Evolutionary conservation across 2,888 invertebrate species (phyloP).

Genomic region (Orthosia gracilis): DNA sequence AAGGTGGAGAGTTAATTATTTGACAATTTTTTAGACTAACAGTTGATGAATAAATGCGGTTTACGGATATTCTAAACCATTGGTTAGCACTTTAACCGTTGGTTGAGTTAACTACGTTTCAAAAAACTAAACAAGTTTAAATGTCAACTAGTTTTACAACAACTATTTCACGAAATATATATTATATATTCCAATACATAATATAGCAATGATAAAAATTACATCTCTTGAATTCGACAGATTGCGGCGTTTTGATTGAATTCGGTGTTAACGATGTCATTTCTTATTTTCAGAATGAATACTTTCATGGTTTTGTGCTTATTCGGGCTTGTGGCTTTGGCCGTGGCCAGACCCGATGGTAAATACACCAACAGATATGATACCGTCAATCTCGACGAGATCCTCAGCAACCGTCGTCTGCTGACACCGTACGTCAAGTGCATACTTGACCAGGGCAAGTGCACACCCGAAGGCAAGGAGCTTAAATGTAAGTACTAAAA

Average conservation of each 20-base stretch:
- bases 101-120: no score
- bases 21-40: no score
- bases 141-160: neutral
- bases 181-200: no score
- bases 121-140: neutral
- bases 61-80: no score
- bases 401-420: constrained; percentile 92
- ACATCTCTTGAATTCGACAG: no score
- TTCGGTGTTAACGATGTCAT: neutral
- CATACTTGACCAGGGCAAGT: constrained; percentile 91
- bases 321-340: constrained; percentile 74
- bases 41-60: no score
- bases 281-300: constrained; percentile 76
- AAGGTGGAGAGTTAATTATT: no score
- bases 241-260: neutral
- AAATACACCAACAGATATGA: constrained; percentile 93
- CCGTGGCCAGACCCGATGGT: constrained; percentile 59
- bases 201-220: no score
- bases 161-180: neutral
- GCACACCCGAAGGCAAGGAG: constrained; percentile 93
- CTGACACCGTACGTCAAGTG: constrained; percentile 93
- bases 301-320: constrained; percentile 72
- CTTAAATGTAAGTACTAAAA: constrained; percentile 92
- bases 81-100: no score
- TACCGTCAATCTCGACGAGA: constrained; percentile 92